Evolutionary conservation across 2,797 vertebrate species (phyloP), one percentile per base, ranked within the genome.

Genomic region (Gobio occitaniae): DNA sequence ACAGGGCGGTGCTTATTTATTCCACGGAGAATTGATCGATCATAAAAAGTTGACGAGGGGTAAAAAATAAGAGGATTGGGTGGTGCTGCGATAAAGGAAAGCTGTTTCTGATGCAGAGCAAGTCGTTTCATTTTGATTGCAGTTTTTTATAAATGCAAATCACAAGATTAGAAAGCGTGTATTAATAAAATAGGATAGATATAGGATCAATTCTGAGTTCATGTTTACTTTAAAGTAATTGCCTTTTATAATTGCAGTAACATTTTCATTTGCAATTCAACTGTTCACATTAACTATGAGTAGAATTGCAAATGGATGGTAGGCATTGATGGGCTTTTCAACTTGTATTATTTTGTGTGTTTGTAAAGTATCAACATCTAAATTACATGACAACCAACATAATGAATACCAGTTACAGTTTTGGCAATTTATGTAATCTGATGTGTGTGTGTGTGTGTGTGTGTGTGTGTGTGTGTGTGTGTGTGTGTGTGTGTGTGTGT

Each of bases 221-320:
- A 76, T 38, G 32, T 76, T 56, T 11, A 76, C 74, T 76, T 41
- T 76, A n/a, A 56, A 76, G 3, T 76, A 56, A 76, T 76, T 76
- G 11, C 32, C 12, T 74, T 50, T 56, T 36, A 21, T 59, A 76
- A 41, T 41, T 41, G 6, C 32, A 59, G 15, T 41, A 41, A 41
- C 52, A 59, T n/a, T 41, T 41, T 56, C 1, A 21, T 76, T 76
- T 76, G 74, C 52, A 76, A 36, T 56, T 56, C 3, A 56, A 38
- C 52, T 76, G 32, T 41, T 56, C 74, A 56, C 52, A 38, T 76
- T 41, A 9, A 38, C 36, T 56, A 21, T 21, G 21, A 15, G 19
- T 56, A 38, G 21, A 56, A 41, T 36, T 59, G 38, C 36, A 59
- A 41, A 41, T 59, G 8, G 9, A 44, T 44, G 41, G 41, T 4